These are phyloP conservation scores for Luperina testacea DNA, from an alignment of 2,888 invertebrate genomes.

Conservation along the genomic window DNA sequence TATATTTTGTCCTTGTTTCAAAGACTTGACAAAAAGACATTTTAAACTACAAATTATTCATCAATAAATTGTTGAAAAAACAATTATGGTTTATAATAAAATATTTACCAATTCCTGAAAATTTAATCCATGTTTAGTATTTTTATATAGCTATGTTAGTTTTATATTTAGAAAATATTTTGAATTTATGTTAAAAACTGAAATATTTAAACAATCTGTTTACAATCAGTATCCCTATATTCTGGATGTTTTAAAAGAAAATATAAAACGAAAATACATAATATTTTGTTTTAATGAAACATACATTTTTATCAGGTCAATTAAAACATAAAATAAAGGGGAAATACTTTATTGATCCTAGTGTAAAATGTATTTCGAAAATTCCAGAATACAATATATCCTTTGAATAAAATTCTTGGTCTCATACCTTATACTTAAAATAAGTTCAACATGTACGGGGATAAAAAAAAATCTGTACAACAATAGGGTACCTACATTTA, in stretches of 20 bases:
- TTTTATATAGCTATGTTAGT: slow-evolving; percentile 67
- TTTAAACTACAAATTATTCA: slow-evolving; percentile 53
- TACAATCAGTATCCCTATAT: slow-evolving; percentile 66
- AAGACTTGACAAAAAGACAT: slow-evolving; percentile 67
- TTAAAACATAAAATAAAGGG: slow-evolving; percentile 79
- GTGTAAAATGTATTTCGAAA: slow-evolving; percentile 90
- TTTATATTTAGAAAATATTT: slow-evolving; percentile 66
- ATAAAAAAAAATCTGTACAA: slow-evolving; percentile 84
- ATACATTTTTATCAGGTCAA: slow-evolving; percentile 66
- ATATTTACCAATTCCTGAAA: slow-evolving; percentile 68
- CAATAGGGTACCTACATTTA: slow-evolving; percentile 83
- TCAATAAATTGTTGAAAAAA: slow-evolving; percentile 53
- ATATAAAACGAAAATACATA: slow-evolving; percentile 61
- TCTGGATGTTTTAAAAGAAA: slow-evolving; percentile 65
- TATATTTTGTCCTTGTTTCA: slow-evolving; percentile 55
- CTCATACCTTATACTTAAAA: slow-evolving; percentile 86
- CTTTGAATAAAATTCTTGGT: slow-evolving; percentile 89
- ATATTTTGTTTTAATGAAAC: slow-evolving; percentile 56
- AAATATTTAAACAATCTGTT: slow-evolving; percentile 65
- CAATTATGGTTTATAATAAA: slow-evolving; percentile 66
- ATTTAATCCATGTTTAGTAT: slow-evolving; percentile 68
- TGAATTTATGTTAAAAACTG: slow-evolving; percentile 64
- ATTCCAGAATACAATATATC: slow-evolving; percentile 89
- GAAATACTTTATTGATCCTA: slow-evolving; percentile 90
- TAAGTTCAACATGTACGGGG: slow-evolving; percentile 82